A percentile compares a stretch with the other conserved stretches of the same genome.
Evolutionary conservation across 2,113 vertebrate genomes (phyloP).

Genomic region (Choloepus hoffmanni): DNA sequence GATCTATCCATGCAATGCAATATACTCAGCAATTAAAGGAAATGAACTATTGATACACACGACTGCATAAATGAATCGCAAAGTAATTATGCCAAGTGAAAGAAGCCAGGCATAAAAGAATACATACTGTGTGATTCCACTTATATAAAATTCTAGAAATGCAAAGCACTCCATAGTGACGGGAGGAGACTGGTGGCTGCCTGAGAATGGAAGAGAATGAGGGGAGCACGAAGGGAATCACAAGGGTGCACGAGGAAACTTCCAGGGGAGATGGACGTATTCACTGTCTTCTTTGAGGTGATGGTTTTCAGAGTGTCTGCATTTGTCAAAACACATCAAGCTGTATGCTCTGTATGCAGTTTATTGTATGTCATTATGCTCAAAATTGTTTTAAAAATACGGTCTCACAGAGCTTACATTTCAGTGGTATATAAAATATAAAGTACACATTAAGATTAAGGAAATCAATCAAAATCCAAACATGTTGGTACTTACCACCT

Average conservation of each 20-base stretch:
- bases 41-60: not conserved
- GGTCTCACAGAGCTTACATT: not conserved
- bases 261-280: rapidly evolving
- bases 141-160: not conserved
- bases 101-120: not conserved
- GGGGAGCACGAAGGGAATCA: too few relatives aligned
- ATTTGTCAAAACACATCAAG: not conserved
- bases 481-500: rapidly evolving
- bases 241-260: rapidly evolving
- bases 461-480: not conserved
- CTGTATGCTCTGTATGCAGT: rapidly evolving
- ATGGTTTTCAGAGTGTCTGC: rapidly evolving
- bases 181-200: not conserved
- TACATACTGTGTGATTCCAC: not conserved
- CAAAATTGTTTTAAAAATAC: not conserved
- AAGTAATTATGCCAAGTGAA: not conserved
- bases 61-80: not conserved
- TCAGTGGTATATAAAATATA: too few relatives aligned
- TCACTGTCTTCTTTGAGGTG: rapidly evolving
- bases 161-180: not conserved
- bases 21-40: not conserved
- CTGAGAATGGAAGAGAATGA: not conserved
- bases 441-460: not conserved
- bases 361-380: rapidly evolving
- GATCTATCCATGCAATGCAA: not conserved